Conservation (phyloP, 2,113 vertebrate genomes). For the Otocyon megalotis region DNA sequence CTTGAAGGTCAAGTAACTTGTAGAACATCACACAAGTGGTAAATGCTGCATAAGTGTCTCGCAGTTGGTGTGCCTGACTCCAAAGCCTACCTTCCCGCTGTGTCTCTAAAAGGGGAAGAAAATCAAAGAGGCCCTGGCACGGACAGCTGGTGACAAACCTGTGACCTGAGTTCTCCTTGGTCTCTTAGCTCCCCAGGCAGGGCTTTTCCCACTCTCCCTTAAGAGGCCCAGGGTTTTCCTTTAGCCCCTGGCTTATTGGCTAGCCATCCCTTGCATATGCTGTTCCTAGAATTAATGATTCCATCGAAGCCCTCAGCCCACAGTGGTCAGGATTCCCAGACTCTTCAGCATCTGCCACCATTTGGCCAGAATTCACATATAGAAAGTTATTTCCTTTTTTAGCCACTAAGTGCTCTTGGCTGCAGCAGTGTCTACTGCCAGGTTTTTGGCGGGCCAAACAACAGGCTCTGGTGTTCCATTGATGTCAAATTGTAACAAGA, state of each 20-base stretch:
- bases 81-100: neutral
- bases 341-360: conserved; percentile 59
- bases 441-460: neutral
- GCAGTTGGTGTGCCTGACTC: neutral
- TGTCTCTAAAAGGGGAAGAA: neutral
- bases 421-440: neutral
- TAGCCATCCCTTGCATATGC: neutral
- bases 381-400: conserved; percentile 81
- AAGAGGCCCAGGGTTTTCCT: neutral
- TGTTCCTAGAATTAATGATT: conserved; percentile 18
- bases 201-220: neutral
- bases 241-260: neutral
- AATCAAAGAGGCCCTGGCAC: neutral
- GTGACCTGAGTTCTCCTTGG: neutral
- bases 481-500: conserved; percentile 37
- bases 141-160: neutral
- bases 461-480: neutral
- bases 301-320: neutral
- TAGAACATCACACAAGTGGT: neutral
- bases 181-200: neutral
- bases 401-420: conserved; percentile 64
- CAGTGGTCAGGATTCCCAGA: conserved; percentile 62
- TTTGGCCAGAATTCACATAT: conserved; percentile 74
- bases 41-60: neutral
- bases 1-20: neutral